Conservation (phyloP, 2,888 invertebrate species). For the Monochamus alternatus region DNA sequence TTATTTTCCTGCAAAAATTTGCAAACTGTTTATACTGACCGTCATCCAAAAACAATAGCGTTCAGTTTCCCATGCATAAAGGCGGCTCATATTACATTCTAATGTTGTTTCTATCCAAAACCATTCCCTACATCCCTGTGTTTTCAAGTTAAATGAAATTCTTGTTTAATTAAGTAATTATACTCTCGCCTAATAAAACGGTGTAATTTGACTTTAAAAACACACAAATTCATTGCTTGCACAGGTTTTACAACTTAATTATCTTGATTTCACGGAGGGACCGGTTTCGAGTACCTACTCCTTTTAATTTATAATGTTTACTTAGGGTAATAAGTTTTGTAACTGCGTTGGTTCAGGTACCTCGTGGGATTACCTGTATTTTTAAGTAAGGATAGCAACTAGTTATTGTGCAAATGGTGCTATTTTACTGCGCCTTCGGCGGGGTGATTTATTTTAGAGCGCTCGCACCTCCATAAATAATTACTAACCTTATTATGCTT, state of each 20-base stretch:
- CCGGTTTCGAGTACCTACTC: slow-evolving; percentile 24
- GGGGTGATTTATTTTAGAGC: slow-evolving; percentile 19
- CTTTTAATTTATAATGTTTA: slow-evolving; percentile 31
- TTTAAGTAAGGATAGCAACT: slow-evolving; percentile 21
- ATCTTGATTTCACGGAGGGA: not conserved
- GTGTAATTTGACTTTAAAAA: slow-evolving; percentile 25
- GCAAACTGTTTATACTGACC: no score
- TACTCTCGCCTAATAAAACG: slow-evolving; percentile 16
- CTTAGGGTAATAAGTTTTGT: slow-evolving; percentile 21
- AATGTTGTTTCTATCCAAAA: not conserved
- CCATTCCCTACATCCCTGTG: not conserved
- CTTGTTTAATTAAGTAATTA: slow-evolving; percentile 22
- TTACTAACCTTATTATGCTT: slow-evolving; percentile 14
- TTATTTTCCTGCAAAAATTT: no score
- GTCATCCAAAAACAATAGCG: no score
- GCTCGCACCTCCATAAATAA: not conserved
- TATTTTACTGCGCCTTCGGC: slow-evolving; percentile 8
- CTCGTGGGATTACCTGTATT: slow-evolving; percentile 14
- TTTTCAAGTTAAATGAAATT: slow-evolving; percentile 8
- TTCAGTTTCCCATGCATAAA: no score
- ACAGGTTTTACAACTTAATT: slow-evolving; percentile 26
- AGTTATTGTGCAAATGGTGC: not conserved
- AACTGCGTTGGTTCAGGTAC: slow-evolving; percentile 22
- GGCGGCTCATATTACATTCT: no score
- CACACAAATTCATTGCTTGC: slow-evolving; percentile 15